Conservation (phyloP, 2,113 vertebrate species). For the Piprites chloris region DNA sequence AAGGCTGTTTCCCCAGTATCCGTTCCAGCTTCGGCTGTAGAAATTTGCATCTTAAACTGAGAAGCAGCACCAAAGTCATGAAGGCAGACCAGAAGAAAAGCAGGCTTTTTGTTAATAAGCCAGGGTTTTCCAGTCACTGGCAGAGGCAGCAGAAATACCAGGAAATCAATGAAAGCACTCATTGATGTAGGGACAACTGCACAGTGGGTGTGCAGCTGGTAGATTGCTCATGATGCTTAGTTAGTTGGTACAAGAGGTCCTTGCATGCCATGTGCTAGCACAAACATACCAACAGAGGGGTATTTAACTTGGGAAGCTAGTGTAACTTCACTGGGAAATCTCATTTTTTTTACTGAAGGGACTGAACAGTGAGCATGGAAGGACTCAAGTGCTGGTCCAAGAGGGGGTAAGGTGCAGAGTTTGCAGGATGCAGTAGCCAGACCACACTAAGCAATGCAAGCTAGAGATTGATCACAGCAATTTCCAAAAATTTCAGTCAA, state of each 20-base stretch:
- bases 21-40: background rate
- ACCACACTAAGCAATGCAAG: background rate
- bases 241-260: background rate
- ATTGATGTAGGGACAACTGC: background rate
- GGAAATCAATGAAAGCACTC: background rate
- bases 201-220: background rate
- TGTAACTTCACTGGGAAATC: background rate
- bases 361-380: background rate
- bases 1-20: background rate
- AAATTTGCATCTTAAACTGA: background rate
- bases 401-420: background rate
- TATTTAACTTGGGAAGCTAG: background rate
- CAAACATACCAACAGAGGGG: background rate
- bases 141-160: background rate
- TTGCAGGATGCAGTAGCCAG: background rate
- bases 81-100: background rate
- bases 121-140: background rate
- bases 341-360: background rate
- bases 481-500: background rate
- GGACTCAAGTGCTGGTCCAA: background rate
- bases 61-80: background rate
- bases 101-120: background rate
- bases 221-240: background rate
- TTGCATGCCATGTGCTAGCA: background rate
- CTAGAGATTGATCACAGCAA: background rate